Evolutionary conservation across 2,888 invertebrate species (phyloP), one percentile per base, ranked within the genome.

Genomic region (Empis stercorea): DNA sequence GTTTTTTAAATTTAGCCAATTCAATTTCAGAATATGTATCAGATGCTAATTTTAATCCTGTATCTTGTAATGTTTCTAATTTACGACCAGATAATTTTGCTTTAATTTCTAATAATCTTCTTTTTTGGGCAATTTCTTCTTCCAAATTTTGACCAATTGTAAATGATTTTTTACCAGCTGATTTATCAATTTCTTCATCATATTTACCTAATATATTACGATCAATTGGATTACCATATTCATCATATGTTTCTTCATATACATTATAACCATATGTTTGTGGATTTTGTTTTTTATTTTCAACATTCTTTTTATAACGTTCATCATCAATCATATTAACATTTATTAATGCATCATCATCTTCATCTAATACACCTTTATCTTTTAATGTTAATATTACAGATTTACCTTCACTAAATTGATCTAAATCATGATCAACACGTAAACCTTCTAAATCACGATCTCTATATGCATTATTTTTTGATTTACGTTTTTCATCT

Each of bases 361-460:
- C 81, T 10, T 88, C 87, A 50, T 91, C 89, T 48, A 97, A 72
- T 38, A 97, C 84, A 41, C 80, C 87, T 66, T 87, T 81, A 72
- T 99, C 99, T 62, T 95, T 88, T 45, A 99, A 73, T 1, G 97
- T 99, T 54, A 99, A 74, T 57, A 99, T 83, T 16, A 93, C 79
- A 39, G 83, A 81, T 57, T 79, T 79, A 43, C 92, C 95, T 61
- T 93, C 93, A 13, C 74, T 76, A 54, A 78, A 79, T 45, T 71
- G 71, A 51, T 76, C 71, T 49, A 84, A 65, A 61, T 84, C 80
- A 65, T 99, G 99, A 57, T 89, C 84, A 2, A 95, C 89, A 57
- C 78, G 79, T 43, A 99, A 71, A 0, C 96, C 96, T 56, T 73
- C 76, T 47, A 96, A 74, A 68, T 87, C 75, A 57, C 72, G 75